These are phyloP conservation scores for Ammodytes dubius DNA, from an alignment of 2,113 vertebrate genomes.

Conservation along the genomic window DNA sequence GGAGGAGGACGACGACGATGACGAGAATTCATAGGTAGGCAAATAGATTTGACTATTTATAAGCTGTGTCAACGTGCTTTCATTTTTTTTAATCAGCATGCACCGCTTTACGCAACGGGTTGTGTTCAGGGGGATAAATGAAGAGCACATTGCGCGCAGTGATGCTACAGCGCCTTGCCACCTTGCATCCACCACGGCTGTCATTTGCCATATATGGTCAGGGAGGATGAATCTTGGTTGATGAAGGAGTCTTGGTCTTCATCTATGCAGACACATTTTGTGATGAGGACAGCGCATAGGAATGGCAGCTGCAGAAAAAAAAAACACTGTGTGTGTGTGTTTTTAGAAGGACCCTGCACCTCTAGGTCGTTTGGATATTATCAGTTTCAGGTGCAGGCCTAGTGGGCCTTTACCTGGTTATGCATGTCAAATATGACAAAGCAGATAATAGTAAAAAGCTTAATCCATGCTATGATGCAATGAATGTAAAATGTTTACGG, in stretches of 20 bases:
- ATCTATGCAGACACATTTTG: slow-evolving; percentile 1
- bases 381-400: slow-evolving; percentile 48
- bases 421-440: slow-evolving; percentile 13
- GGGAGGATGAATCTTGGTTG: slow-evolving; percentile 38
- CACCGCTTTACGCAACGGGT: neutral
- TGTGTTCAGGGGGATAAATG: neutral
- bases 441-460: neutral
- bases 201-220: slow-evolving; percentile 76
- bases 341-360: neutral
- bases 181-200: slow-evolving; percentile 60
- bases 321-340: neutral
- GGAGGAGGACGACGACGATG: slow-evolving; percentile 87
- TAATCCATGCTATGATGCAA: neutral
- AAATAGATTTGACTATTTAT: neutral
- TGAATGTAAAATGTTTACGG: neutral
- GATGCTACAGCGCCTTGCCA: slow-evolving; percentile 57
- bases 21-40: slow-evolving; percentile 89
- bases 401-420: slow-evolving; percentile 41
- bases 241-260: slow-evolving; percentile 38
- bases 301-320: slow-evolving; percentile 18
- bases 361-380: slow-evolving; percentile 43
- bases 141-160: slow-evolving; percentile 33
- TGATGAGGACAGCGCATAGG: neutral
- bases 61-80: neutral
- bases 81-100: slow-evolving; percentile 14